phyloP scores from a whole-genome alignment of 1,140 invertebrate genomes.

The Pogonognathellus flavescens region DNA sequence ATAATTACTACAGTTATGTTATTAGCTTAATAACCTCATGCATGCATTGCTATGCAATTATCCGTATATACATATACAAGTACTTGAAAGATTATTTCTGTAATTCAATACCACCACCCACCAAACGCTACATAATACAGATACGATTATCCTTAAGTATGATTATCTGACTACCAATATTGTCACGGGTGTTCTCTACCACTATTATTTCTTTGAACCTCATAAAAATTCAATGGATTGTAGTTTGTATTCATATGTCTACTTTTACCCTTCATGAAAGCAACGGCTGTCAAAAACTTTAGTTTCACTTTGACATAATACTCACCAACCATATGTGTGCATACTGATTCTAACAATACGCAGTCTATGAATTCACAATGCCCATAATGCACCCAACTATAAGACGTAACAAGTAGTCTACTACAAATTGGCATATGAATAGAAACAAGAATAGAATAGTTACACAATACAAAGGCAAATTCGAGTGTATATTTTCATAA shows the following conservation, averaged over 20 bases:
- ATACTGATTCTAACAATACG: background rate
- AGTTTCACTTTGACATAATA: slow-evolving; percentile 37
- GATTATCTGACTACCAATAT: background rate
- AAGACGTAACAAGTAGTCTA: no score
- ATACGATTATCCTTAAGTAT: background rate
- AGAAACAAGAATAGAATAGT: no score
- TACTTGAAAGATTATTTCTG: background rate
- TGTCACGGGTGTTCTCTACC: slow-evolving; percentile 16
- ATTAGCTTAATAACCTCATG: no score
- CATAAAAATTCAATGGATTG: slow-evolving; percentile 43
- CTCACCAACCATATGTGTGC: slow-evolving; percentile 38
- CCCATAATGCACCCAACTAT: no score
- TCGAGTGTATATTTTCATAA: no score
- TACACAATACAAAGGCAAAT: no score
- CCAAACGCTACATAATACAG: background rate
- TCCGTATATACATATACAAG: no score
- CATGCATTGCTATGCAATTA: background rate
- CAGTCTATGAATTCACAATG: no score
- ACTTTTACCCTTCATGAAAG: slow-evolving; percentile 24
- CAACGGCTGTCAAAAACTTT: slow-evolving; percentile 48
- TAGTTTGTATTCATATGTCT: slow-evolving; percentile 26
- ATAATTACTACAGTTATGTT: no score
- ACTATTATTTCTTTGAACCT: slow-evolving; percentile 41
- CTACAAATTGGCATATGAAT: no score
- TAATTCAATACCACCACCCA: slow-evolving; percentile 1